phyloP scores from a whole-genome alignment of 2,888 invertebrate genomes.

The Oligia strigilis region DNA sequence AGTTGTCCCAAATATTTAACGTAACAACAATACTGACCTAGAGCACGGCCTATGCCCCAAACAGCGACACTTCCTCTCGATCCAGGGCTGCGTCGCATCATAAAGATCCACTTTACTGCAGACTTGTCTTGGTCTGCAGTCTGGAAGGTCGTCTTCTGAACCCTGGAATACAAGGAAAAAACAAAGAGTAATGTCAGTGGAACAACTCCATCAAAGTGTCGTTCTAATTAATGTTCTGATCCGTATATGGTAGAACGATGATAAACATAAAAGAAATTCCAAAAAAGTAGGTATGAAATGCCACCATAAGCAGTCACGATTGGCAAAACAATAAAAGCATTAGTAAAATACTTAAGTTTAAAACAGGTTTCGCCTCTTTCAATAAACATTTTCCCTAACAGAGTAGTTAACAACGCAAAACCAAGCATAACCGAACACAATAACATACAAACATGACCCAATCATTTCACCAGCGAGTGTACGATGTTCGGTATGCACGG shows the following conservation, averaged over 20 bases:
- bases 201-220: not conserved
- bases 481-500: conserved; percentile 48
- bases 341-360: not conserved
- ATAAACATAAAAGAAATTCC: not conserved
- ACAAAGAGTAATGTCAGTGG: not conserved
- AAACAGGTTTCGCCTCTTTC: conserved; percentile 11
- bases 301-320: not conserved
- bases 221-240: not conserved
- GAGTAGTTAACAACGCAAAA: conserved; percentile 26
- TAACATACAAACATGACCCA: conserved; percentile 44
- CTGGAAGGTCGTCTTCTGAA: conserved; percentile 95
- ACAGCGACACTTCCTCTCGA: conserved; percentile 96
- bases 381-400: conserved; percentile 16
- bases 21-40: conserved; percentile 84
- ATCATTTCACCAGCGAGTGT: conserved; percentile 47
- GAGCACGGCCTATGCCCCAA: conserved; percentile 92
- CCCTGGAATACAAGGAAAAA: conserved; percentile 89
- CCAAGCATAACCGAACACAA: conserved; percentile 38
- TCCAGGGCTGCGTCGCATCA: conserved; percentile 94
- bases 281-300: conserved; percentile 3
- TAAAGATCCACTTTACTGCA: conserved; percentile 97
- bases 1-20: conserved; percentile 15
- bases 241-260: too few species aligned
- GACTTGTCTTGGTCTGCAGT: conserved; percentile 94
- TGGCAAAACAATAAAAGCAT: conserved; percentile 14